Base-by-base conservation (phyloP, 2,113 vertebrate species). In the Heliornis fulica region DNA sequence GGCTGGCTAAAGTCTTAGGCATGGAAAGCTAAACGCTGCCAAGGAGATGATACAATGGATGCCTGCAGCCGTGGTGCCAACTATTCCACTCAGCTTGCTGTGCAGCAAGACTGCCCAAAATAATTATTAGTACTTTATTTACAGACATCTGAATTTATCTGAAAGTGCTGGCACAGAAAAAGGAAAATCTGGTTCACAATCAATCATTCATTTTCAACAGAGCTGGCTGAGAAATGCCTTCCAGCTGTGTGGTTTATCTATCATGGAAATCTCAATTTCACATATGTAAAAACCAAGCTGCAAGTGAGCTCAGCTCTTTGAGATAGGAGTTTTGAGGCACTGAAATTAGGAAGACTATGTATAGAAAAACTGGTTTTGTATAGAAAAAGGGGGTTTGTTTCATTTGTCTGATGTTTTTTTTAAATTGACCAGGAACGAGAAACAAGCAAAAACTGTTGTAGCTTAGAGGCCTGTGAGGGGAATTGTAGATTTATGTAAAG, bases 131-230 rank as follows among this genome's bases (percentile, higher is more conserved):
- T 46, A 41, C 41, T 72, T 72, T 64, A 56, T 59, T 85, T 80
- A 65, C 40, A 77, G 54, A 14, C 7, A 40, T 40, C 53, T 60
- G 63, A 85, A 63, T 60, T 88, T 92, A 72, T 69, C 66, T 61
- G 38, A 83, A 82, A 20, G 20, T 57, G 48, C 76, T 93, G 90
- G 79, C 75, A 61, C 79, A 92, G 66, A 61, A 83, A 79, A 85
- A 68, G 50, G 92, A 93, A 85, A 95, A 87, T 79, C 90, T 65
- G 48, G 43, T 90, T 93, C 82, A 89, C 61, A 90, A 91, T 85
- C 76, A 89, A 40, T 72, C 88, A 83, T 21, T 85, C 28, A 43
- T 92, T 90, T 93, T 90, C 85, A 86, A 26, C 61, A 90, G 43
- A 83, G 61, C 13, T 61, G 76, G 50, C n/a, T 65, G 66, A 88